Base-by-base conservation (phyloP, 2,797 vertebrate species). In the Onychomys torridus region DNA sequence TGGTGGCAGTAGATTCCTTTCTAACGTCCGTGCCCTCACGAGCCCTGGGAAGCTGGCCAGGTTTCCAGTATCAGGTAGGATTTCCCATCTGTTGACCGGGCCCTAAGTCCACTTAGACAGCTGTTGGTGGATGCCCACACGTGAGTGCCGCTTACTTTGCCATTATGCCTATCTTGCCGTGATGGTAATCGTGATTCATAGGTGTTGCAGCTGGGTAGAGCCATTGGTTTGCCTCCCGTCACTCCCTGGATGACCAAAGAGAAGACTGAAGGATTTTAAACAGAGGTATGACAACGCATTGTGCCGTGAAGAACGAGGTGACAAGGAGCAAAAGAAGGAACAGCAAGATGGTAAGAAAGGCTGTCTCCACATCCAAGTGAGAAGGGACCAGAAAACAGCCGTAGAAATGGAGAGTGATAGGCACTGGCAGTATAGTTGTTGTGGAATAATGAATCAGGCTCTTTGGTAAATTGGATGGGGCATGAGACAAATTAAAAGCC, bases 401-500 rank as follows among this genome's bases (percentile, higher is more conserved):
- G 1, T 19, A 73, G 21, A 29, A 43, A 40, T 32, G 9, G 63
- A 91, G 79, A 49, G 2, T 27, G 32, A 4, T 86, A 61, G 43
- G 25, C 40, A 63, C n/a, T 32, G 46, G 8, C 25, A 11, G 23
- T n/a, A 34, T 13, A 14, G 29, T 23, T 57, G 2, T 11, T 43
- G 19, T 34, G 6, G 43, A 76, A 43, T 71, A 78, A 40, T 61
- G 32, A 81, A 88, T 83, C 78, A 37, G 69, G 27, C 3, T 89
- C 67, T 57, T 7, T 55, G 21, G 49, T 71, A 27, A 59, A 89
- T 78, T 37, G 25, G 21, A 73, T 88, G 13, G 29, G n/a, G 0
- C 52, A 29, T 82, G 52, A 97, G 46, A 89, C 82, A 92, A 90
- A 85, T 32, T 43, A 75, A 85, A 73, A 32, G 29, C 92, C 61